Conservation (phyloP, 2,888 invertebrate genomes). For the Drepanosiphum platanoidis region DNA sequence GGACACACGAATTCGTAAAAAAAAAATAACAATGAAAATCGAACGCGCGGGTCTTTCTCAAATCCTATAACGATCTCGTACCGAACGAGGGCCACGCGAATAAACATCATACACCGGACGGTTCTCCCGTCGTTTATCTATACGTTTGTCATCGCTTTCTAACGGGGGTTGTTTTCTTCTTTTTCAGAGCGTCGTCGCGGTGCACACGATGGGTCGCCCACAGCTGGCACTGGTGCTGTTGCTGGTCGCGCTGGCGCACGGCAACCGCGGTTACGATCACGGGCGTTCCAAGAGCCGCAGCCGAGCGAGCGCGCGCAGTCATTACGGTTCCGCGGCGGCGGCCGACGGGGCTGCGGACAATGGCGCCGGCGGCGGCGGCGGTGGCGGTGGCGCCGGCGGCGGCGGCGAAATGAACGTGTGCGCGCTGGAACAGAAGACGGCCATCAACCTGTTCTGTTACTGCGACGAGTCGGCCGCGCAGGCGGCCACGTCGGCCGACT, state of each 20-base stretch:
- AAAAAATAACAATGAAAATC: no score
- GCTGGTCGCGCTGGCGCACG: background rate
- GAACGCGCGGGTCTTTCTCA: no score
- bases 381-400: constrained; percentile 14
- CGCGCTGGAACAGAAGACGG: constrained; percentile 64
- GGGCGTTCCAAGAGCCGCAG: background rate
- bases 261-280: constrained; percentile 19
- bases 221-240: background rate
- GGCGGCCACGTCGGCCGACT: constrained; percentile 78
- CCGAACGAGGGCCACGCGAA: no score
- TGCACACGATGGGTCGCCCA: background rate
- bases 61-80: no score
- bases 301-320: constrained; percentile 3
- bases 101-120: no score
- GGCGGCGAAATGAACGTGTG: constrained; percentile 64
- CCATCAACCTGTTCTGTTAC: constrained; percentile 73
- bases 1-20: no score
- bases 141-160: no score
- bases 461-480: constrained; percentile 72
- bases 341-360: background rate
- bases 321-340: no score
- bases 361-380: background rate
- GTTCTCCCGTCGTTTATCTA: no score
- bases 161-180: background rate
- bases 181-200: background rate